Evolutionary conservation across 2,888 invertebrate genomes (phyloP).

Genomic region (Pelosia muscerda): DNA sequence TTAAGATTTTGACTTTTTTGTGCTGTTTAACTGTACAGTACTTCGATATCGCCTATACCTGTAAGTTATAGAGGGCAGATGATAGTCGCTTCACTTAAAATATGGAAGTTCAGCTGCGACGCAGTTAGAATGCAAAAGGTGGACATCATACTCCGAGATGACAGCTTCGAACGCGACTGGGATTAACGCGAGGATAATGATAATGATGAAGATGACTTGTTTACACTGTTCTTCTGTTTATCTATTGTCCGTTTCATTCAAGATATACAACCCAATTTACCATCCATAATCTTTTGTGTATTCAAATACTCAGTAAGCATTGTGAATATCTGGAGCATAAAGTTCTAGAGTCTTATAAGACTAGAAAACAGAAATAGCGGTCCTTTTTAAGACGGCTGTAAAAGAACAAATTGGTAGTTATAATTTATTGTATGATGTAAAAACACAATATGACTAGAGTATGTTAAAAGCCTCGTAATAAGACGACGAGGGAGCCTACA

Average conservation of each 20-base stretch:
- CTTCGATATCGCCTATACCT: too few relatives aligned
- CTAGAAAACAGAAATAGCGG: slow-evolving; percentile 51
- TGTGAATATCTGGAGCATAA: slow-evolving; percentile 53
- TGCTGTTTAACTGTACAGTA: too few relatives aligned
- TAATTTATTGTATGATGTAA: slow-evolving; percentile 58
- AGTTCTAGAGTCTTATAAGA: slow-evolving; percentile 53
- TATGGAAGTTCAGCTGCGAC: too few relatives aligned
- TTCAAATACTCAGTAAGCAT: slow-evolving; percentile 38
- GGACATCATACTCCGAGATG: too few relatives aligned
- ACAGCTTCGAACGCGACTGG: too few relatives aligned
- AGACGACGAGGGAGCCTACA: slow-evolving; percentile 80
- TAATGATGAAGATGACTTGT: too few relatives aligned
- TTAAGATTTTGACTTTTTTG: neutral
- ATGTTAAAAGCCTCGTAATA: slow-evolving; percentile 78
- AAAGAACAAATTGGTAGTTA: slow-evolving; percentile 65
- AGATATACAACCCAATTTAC: neutral
- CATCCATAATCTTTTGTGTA: neutral
- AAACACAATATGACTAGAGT: slow-evolving; percentile 60
- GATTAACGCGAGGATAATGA: too few relatives aligned
- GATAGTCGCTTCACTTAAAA: too few relatives aligned
- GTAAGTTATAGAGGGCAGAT: too few relatives aligned
- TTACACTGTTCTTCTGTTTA: too few relatives aligned
- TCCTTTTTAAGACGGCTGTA: slow-evolving; percentile 64
- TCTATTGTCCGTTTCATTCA: neutral
- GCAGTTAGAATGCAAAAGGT: too few relatives aligned